These are phyloP conservation scores for Pachyseris speciosa DNA, from an alignment of 64 coral and sea anemone genomes.

Conservation along the genomic window DNA sequence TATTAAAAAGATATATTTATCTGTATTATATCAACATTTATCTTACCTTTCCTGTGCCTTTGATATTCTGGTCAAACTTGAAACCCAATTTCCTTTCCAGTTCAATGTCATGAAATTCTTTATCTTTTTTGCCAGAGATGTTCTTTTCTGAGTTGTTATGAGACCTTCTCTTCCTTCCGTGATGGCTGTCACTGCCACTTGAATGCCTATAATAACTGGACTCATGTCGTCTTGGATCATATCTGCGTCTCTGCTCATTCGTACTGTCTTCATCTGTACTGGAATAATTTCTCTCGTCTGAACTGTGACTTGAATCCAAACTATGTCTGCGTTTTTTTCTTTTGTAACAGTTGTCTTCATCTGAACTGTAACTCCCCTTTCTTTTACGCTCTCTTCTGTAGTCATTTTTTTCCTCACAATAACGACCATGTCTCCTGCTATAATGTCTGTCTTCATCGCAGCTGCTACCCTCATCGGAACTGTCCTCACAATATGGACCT, in stretches of 20 bases:
- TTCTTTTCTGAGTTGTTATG: background rate
- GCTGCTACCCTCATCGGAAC: background rate
- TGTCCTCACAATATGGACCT: constrained; percentile 41
- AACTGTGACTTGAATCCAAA: background rate
- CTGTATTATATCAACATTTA: no score
- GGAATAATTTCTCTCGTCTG: constrained; percentile 43
- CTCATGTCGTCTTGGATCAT: background rate
- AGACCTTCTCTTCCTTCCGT: background rate
- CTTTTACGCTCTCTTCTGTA: background rate
- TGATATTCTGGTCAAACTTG: constrained; percentile 73
- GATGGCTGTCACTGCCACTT: background rate
- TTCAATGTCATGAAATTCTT: constrained; percentile 77
- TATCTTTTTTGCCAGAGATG: background rate
- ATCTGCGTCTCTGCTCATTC: background rate
- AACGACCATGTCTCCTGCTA: background rate
- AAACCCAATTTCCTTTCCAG: constrained; percentile 86
- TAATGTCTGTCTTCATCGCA: constrained; percentile 24
- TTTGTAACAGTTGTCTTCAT: background rate
- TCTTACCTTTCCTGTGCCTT: constrained; percentile 73
- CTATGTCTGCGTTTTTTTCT: constrained; percentile 10
- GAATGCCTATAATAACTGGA: background rate
- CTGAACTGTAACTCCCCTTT: constrained; percentile 28
- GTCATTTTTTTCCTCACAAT: background rate
- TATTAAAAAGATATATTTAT: no score
- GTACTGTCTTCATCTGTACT: constrained; percentile 44